Evolutionary conservation across 2,113 vertebrate genomes (phyloP).

Genomic region (Mesocricetus auratus): DNA sequence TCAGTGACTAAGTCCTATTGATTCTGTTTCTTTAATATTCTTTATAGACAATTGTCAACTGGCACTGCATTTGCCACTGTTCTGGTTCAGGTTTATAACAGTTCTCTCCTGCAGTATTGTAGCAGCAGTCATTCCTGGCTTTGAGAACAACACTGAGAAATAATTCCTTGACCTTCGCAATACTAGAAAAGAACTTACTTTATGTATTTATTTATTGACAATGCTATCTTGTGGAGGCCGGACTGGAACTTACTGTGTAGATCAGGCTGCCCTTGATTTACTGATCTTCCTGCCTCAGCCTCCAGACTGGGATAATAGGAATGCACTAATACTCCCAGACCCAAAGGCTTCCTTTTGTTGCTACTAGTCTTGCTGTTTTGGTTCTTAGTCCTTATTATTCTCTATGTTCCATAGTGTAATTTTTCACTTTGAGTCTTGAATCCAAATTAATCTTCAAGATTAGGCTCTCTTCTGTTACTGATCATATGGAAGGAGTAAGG

Average conservation of each 20-base stretch:
- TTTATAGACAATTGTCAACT: not conserved
- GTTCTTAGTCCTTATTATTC: constrained; percentile 14
- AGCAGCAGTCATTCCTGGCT: not conserved
- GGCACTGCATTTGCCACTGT: not conserved
- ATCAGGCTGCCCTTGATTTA: not conserved
- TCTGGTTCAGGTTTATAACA: not conserved
- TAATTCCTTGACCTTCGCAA: not conserved
- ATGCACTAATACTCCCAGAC: not conserved
- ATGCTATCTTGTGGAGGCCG: not conserved
- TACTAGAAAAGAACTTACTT: not conserved
- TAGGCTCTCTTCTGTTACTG: constrained; percentile 2
- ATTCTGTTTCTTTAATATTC: constrained; percentile 4
- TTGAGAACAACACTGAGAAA: not conserved
- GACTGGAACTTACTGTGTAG: not conserved
- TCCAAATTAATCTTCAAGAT: constrained; percentile 34
- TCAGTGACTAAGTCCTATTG: not conserved
- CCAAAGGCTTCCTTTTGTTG: constrained; percentile 9
- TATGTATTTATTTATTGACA: not conserved
- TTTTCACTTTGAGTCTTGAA: constrained; percentile 33
- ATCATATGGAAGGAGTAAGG: not conserved
- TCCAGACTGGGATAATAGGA: not conserved
- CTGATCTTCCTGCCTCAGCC: not conserved
- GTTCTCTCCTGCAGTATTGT: not conserved
- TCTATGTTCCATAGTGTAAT: not conserved
- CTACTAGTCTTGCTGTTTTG: constrained; percentile 8